These are phyloP conservation scores for Petrolisthes manimaculis DNA, from an alignment of 2,888 invertebrate species.

Conservation along the genomic window DNA sequence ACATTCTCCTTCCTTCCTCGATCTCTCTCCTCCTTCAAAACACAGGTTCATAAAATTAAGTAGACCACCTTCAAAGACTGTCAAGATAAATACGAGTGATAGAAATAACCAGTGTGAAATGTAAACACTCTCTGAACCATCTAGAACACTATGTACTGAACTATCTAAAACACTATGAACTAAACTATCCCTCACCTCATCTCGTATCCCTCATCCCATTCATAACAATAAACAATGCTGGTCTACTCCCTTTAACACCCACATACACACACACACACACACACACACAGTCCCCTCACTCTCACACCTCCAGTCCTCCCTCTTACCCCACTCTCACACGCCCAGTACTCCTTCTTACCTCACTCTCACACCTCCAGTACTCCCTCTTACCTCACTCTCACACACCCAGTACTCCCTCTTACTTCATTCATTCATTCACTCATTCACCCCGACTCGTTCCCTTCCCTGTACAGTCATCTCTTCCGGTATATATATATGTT, in stretches of 20 bases:
- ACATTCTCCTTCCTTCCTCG: too few species aligned
- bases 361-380: not conserved
- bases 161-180: too few species aligned
- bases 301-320: too few species aligned
- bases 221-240: not conserved
- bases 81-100: too few species aligned
- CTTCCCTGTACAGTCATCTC: not conserved
- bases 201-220: not conserved
- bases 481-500: not conserved
- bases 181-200: not conserved
- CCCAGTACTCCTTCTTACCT: not conserved
- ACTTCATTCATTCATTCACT: not conserved
- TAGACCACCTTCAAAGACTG: too few species aligned
- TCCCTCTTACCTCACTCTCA: not conserved
- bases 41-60: too few species aligned
- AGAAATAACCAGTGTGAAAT: too few species aligned
- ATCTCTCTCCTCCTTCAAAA: too few species aligned
- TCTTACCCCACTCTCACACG: not conserved
- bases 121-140: too few species aligned
- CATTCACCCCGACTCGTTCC: not conserved
- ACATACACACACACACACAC: not conserved
- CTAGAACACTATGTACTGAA: too few species aligned
- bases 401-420: not conserved
- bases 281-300: not conserved
- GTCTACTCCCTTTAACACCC: not conserved